Conservation (phyloP, 2,113 vertebrate genomes). For the Pseudolaguvia tuberculata region DNA sequence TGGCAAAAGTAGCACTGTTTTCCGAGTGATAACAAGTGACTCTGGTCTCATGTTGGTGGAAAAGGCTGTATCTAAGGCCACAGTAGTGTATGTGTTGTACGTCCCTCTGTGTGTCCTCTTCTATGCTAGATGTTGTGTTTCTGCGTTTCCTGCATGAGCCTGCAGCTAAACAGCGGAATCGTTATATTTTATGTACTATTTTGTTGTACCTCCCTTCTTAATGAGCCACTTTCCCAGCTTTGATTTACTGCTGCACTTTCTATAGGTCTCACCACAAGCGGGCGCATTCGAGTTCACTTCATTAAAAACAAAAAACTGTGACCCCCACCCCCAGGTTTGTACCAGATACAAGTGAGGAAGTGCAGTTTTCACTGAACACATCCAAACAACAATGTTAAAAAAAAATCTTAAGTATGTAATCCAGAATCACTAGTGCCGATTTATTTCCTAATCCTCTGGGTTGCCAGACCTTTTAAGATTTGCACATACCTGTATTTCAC, state of each 20-base stretch:
- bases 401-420: neutral
- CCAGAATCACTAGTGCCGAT: neutral
- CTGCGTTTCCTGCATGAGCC: conserved; percentile 20
- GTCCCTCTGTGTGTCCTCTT: conserved; percentile 14
- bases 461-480: conserved; percentile 46
- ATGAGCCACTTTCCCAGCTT: conserved; percentile 7
- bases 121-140: conserved; percentile 13
- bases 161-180: neutral
- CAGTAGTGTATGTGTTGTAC: neutral
- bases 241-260: neutral
- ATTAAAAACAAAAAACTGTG: conserved; percentile 24
- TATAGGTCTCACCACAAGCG: neutral
- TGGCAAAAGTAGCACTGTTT: too few relatives aligned
- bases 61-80: neutral
- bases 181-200: neutral
- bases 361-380: conserved; percentile 7
- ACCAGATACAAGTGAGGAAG: conserved; percentile 17
- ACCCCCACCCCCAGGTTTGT: neutral
- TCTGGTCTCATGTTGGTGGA: neutral
- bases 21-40: too few relatives aligned
- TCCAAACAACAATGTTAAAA: neutral
- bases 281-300: neutral
- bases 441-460: conserved; percentile 19
- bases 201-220: neutral
- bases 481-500: conserved; percentile 36